Evolutionary conservation across 2,888 invertebrate genomes (phyloP).

Genomic region (Julus scandinavius): DNA sequence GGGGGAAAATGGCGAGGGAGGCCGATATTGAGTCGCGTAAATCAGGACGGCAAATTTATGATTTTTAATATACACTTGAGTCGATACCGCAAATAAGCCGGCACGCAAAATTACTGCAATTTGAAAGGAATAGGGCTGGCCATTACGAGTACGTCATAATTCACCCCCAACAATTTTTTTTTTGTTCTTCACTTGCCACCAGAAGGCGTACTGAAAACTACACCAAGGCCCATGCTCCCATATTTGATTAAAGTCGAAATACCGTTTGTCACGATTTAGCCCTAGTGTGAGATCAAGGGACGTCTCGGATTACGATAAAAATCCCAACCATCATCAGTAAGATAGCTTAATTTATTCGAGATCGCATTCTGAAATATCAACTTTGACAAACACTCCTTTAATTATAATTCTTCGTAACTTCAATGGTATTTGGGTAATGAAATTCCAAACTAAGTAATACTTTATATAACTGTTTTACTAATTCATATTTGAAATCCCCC

Average conservation of each 20-base stretch:
- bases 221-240: background rate
- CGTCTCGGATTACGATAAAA: too few relatives aligned
- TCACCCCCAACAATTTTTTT: background rate
- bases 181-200: background rate
- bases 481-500: too few relatives aligned
- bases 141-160: constrained; percentile 33
- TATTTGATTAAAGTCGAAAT: background rate
- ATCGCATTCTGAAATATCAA: too few relatives aligned
- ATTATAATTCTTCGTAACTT: too few relatives aligned
- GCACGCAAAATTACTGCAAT: constrained; percentile 52
- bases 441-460: too few relatives aligned
- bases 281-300: too few relatives aligned
- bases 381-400: too few relatives aligned
- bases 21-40: constrained; percentile 53
- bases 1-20: constrained; percentile 28
- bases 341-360: too few relatives aligned
- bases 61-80: constrained; percentile 56
- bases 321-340: too few relatives aligned
- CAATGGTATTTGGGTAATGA: too few relatives aligned
- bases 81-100: constrained; percentile 55
- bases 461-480: too few relatives aligned
- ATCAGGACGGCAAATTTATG: constrained; percentile 55
- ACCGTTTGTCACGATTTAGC: background rate
- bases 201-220: background rate
- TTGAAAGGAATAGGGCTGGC: constrained; percentile 39